Evolutionary conservation across 2,113 vertebrate genomes (phyloP).

Genomic region (Ranitomeya imitator): DNA sequence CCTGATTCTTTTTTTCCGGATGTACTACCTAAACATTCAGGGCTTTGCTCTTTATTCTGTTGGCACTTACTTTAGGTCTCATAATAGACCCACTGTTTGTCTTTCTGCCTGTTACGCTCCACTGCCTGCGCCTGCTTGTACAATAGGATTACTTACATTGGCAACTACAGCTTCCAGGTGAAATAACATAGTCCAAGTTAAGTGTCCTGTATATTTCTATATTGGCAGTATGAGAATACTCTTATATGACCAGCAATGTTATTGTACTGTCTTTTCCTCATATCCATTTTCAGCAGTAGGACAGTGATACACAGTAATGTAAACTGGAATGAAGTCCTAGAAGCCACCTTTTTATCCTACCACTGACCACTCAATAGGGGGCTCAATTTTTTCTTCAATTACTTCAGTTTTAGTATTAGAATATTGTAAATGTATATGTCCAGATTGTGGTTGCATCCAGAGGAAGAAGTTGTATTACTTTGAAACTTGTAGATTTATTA

Average conservation of each 20-base stretch:
- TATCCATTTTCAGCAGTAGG: neutral
- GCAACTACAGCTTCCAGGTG: constrained; percentile 22
- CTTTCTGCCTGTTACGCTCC: constrained; percentile 32
- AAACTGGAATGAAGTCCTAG: neutral
- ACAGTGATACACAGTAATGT: neutral
- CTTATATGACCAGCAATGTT: neutral
- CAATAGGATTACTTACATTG: constrained; percentile 40
- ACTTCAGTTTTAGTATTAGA: neutral
- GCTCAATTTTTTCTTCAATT: too few relatives aligned
- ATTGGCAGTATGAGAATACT: neutral
- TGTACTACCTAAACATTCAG: neutral
- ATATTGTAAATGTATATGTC: neutral
- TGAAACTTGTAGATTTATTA: too few relatives aligned
- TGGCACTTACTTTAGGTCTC: constrained; percentile 29
- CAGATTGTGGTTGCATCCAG: too few relatives aligned
- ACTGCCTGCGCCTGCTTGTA: constrained; percentile 25
- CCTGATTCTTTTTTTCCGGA: constrained; percentile 27
- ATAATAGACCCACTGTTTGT: constrained; percentile 33
- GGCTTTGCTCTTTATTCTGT: constrained; percentile 38
- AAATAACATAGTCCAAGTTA: neutral
- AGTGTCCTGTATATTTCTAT: constrained; percentile 6
- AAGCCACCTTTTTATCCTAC: neutral
- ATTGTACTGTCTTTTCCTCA: neutral
- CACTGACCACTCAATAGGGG: too few relatives aligned
- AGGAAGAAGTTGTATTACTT: too few relatives aligned